phyloP scores from a whole-genome alignment of 2,113 vertebrate genomes.

The Chlamydotis undulata region DNA sequence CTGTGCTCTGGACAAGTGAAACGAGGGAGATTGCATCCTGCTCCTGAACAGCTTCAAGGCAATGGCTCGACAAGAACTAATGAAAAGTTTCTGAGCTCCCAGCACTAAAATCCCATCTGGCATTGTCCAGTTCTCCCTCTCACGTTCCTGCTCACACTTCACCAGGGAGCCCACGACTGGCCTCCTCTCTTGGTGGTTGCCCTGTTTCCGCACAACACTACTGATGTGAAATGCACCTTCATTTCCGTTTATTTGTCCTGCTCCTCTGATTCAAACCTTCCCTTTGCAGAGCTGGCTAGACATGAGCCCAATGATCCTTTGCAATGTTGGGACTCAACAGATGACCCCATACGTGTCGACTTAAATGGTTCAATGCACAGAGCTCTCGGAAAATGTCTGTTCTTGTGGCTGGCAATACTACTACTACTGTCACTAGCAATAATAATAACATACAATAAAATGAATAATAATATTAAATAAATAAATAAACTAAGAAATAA shows the following conservation, averaged over 20 bases:
- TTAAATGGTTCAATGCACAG: neutral
- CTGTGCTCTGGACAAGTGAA: neutral
- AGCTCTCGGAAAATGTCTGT: neutral
- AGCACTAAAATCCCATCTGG: neutral
- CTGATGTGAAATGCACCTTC: neutral
- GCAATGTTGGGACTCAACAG: neutral
- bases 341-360: neutral
- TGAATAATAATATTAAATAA: neutral
- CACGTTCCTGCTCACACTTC: neutral
- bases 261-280: neutral
- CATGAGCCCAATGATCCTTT: accelerated
- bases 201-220: neutral
- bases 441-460: neutral
- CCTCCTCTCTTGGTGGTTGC: neutral
- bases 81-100: neutral
- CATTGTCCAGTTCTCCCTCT: no score
- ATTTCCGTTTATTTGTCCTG: neutral
- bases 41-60: neutral
- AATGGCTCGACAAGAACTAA: neutral
- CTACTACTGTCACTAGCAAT: no score
- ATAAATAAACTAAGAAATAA: neutral
- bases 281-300: neutral
- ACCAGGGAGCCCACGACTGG: neutral
- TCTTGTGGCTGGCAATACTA: neutral
- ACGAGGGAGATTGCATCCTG: neutral